Base-by-base conservation (phyloP, 2,888 invertebrate species). In the Ophion ventricosus region DNA sequence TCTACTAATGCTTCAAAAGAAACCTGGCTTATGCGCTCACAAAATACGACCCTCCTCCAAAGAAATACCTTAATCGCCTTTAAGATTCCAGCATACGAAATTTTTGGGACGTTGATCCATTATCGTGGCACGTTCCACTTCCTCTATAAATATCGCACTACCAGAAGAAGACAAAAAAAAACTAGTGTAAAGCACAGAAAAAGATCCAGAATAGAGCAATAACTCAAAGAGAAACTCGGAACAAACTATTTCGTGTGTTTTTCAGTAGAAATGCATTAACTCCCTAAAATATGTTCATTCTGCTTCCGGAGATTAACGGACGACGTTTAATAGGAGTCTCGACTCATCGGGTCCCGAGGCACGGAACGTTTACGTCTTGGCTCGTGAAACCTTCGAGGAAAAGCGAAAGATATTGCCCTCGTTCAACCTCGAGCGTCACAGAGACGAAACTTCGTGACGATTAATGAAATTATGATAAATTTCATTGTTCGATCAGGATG, bases 251-350 rank as follows among this genome's bases (percentile, higher is more conserved):
- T 49, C 49, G 49, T 17, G 49, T 49, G 49, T 49, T 17, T 49
- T 49, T 49, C 49, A 14, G 49, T 49, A 17, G 49, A 80, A 80
- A 80, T 67, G 40, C 66, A 40, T 57, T 23, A 73, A 73, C 66
- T 67, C 75, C 75, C 75, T 80, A 59, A 80, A 49, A 49, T 49
- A 49, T 49, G 49, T 49, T 49, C 49, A 17, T 49, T 49, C 49
- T 49, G 57, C 72, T 72, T 70, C 23, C 40, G 63, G 40, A 59
- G 76, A 77, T 70, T 82, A 82, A 82, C 77, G 77, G 23, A 80
- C 49, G 49, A 63, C 23, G 54, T 59, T 72, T 20, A 64, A 64
- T 64, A 64, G 29, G 14, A 11, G 35, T 64, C n/a, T 17, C 49
- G 49, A 17, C 49, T 49, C 2, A 14, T 49, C 49, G 49, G 4